Conservation (phyloP, 2,113 vertebrate species). For the Leptosomus discolor region DNA sequence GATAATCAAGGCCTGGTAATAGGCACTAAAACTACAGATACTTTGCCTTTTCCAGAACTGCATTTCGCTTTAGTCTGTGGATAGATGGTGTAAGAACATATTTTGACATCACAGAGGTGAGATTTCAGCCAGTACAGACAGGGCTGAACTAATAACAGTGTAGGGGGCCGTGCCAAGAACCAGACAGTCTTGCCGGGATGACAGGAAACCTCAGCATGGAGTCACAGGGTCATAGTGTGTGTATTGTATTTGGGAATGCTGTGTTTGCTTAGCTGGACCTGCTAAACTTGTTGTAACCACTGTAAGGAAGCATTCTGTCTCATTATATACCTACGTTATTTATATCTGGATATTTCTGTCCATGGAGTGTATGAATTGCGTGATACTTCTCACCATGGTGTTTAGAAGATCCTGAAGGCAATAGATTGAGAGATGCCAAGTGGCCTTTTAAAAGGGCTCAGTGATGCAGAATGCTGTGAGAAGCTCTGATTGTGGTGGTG, state of each 20-base stretch:
- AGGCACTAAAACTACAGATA: not conserved
- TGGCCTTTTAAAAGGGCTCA: not conserved
- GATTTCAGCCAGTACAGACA: not conserved
- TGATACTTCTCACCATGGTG: not conserved
- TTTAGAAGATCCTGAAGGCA: not conserved
- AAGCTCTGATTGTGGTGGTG: not conserved
- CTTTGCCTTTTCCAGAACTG: not conserved
- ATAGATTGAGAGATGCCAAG: not conserved
- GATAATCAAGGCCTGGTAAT: not conserved
- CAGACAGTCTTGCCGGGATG: not conserved
- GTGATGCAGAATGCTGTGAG: not conserved
- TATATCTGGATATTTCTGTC: not conserved
- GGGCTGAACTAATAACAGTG: not conserved
- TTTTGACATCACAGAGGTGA: not conserved
- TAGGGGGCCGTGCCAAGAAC: not conserved
- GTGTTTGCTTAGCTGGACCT: not conserved
- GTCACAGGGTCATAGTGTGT: not conserved
- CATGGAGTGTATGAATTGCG: not conserved
- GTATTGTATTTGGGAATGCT: not conserved
- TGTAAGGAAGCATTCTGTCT: not conserved
- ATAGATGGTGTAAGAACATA: not conserved
- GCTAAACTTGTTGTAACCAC: not conserved
- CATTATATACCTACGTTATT: not conserved
- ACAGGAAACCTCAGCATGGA: not conserved
- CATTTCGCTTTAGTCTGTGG: not conserved